Evolutionary conservation across 2,888 invertebrate genomes (phyloP).

Genomic region (Andricus quercusramuli): DNA sequence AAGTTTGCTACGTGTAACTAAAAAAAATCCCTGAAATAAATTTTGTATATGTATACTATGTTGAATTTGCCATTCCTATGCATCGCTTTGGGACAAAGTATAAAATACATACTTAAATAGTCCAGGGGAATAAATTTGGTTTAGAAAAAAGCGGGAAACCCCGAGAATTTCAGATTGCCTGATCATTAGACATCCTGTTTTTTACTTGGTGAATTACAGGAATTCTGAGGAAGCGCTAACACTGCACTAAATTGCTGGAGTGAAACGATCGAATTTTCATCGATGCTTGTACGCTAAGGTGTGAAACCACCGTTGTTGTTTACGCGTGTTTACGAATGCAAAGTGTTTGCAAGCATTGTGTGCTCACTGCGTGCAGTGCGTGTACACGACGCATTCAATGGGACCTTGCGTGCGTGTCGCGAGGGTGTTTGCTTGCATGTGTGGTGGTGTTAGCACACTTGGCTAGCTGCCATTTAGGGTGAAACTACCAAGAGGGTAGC

Average conservation of each 20-base stretch:
- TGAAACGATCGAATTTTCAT: conserved; percentile 54
- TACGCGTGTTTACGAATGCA: conserved; percentile 77
- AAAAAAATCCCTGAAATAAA: too few relatives aligned
- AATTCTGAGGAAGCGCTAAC: background rate
- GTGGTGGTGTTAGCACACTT: conserved; percentile 73
- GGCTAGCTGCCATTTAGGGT: conserved; percentile 75
- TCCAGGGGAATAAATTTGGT: too few relatives aligned
- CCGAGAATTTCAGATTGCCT: too few relatives aligned
- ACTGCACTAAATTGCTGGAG: background rate
- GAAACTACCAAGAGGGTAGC: conserved; percentile 63
- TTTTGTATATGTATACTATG: too few relatives aligned
- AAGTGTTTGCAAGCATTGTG: conserved; percentile 77
- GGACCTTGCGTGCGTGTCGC: conserved; percentile 67
- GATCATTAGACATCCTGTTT: too few relatives aligned
- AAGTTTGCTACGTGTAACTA: too few relatives aligned
- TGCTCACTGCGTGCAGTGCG: conserved; percentile 68
- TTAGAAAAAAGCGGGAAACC: too few relatives aligned
- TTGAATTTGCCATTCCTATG: too few relatives aligned
- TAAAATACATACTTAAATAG: too few relatives aligned
- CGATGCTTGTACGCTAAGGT: conserved; percentile 68
- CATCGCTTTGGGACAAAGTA: too few relatives aligned
- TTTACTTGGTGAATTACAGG: too few relatives aligned
- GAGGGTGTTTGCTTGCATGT: conserved; percentile 65
- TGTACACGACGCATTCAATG: conserved; percentile 69
- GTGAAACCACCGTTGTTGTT: conserved; percentile 74